phyloP scores from a whole-genome alignment of 2,888 invertebrate genomes.

The Drosophila anomalata region DNA sequence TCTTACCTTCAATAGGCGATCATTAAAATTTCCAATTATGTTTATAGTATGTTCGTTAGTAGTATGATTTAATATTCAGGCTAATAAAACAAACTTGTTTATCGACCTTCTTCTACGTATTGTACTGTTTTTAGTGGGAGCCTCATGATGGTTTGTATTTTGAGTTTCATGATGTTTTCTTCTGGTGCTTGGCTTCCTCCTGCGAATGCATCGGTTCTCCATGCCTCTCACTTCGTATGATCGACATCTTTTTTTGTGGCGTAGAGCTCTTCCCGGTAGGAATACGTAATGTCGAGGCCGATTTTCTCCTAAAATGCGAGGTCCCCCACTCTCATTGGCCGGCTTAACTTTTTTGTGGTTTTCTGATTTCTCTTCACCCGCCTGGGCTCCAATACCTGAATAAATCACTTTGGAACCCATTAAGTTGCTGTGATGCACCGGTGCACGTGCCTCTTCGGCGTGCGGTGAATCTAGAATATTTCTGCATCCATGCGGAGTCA shows the following conservation, averaged over 20 bases:
- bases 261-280: constrained; percentile 49
- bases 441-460: background rate
- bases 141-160: background rate
- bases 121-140: background rate
- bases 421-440: constrained; percentile 18
- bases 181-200: background rate
- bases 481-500: constrained; percentile 32
- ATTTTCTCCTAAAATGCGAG: constrained; percentile 23
- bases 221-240: constrained; percentile 46
- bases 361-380: background rate
- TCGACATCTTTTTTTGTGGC: constrained; percentile 26
- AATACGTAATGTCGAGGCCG: constrained; percentile 13
- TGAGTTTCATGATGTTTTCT: too few species aligned
- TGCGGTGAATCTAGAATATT: background rate
- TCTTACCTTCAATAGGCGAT: too few species aligned
- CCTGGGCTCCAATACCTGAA: background rate
- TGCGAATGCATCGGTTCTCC: constrained; percentile 53
- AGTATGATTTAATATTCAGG: background rate
- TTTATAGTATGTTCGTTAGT: too few species aligned
- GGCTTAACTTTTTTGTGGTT: background rate
- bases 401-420: constrained; percentile 10
- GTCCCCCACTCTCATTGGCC: background rate
- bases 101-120: background rate
- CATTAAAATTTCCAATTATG: too few species aligned
- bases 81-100: background rate